Base-by-base conservation (phyloP, 2,888 invertebrate species). In the Tetragonisca angustula region DNA sequence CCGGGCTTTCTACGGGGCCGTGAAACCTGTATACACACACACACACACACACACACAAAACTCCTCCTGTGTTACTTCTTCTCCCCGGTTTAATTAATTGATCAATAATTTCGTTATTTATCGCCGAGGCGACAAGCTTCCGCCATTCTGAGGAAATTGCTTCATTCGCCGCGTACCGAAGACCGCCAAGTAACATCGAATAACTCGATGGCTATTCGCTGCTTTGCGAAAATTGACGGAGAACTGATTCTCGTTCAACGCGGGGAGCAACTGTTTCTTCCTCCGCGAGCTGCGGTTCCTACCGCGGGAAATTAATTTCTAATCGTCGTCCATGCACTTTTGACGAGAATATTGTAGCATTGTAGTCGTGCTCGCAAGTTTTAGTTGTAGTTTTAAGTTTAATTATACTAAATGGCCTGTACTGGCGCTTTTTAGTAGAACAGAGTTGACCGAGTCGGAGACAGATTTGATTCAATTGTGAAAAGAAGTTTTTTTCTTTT, bases 81-180 rank as follows among this genome's bases (percentile, higher is more conserved):
- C n/a, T 4, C 49, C 13, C 50, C 17, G 32, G 69, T 59, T 73
- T 81, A 82, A 82, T 80, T 75, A 82, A 82, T 80, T 71, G 82
- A 80, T 75, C 82, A 80, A 80, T 82, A 80, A 75, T 80, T 70
- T 82, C 65, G 70, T 79, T 80, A 82, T 82, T 82, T 82, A 82
- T 71, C n/a, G 74, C 11, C 70, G 43, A 43, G 69, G 52, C 19
- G 54, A 5, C 27, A 43, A 43, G 79, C 79, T 79, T 79, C 81
- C 82, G 70, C 27, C 59, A 74, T 65, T 56, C 49, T 2, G 19
- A 74, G 62, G 68, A 56, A 64, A 81, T 79, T 74, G 64, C 69
- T 79, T 81, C 72, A 68, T 81, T 61, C 54, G 11, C 17, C 3
- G 24, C 6, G 24, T 17, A 32, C 50, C 13, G 19, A 43, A 32